These are phyloP conservation scores for Drosophila guanche DNA, from an alignment of 1,140 invertebrate genomes.

Conservation along the genomic window DNA sequence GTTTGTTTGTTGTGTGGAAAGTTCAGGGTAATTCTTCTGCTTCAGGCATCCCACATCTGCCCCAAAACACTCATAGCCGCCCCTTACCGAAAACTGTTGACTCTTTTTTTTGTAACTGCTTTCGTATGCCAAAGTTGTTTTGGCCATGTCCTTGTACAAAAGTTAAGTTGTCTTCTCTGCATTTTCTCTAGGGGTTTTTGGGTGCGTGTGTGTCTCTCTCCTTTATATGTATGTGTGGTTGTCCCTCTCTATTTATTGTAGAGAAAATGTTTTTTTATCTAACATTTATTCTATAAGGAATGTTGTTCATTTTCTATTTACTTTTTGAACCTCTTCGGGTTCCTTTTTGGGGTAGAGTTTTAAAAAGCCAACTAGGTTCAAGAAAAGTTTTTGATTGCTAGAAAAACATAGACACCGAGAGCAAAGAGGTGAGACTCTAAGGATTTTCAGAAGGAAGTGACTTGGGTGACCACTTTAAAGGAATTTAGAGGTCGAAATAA, in stretches of 20 bases:
- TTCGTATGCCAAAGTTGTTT: slow-evolving; percentile 35
- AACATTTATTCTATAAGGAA: neutral
- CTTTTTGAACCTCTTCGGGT: slow-evolving; percentile 19
- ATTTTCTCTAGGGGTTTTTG: neutral
- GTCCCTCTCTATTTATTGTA: too few relatives aligned
- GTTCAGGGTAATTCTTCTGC: slow-evolving; percentile 19
- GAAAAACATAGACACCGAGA: neutral
- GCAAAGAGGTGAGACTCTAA: neutral
- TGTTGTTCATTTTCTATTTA: slow-evolving; percentile 9
- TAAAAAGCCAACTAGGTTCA: slow-evolving; percentile 46
- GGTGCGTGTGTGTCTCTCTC: too few relatives aligned
- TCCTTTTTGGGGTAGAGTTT: neutral
- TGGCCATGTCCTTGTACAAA: slow-evolving; percentile 10
- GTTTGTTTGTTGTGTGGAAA: slow-evolving; percentile 4
- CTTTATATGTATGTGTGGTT: too few relatives aligned
- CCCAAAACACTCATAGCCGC: too few relatives aligned
- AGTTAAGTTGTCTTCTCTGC: slow-evolving; percentile 6
- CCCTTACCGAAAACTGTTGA: too few relatives aligned
- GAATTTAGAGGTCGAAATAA: too few relatives aligned
- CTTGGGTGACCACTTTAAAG: too few relatives aligned
- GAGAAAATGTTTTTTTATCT: too few relatives aligned
- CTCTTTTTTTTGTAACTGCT: slow-evolving; percentile 16
- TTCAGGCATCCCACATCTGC: neutral
- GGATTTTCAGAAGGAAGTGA: neutral
- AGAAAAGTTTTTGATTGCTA: slow-evolving; percentile 46